Evolutionary conservation across 2,113 vertebrate genomes (phyloP).

Genomic region (Typhlomys cinereus): DNA sequence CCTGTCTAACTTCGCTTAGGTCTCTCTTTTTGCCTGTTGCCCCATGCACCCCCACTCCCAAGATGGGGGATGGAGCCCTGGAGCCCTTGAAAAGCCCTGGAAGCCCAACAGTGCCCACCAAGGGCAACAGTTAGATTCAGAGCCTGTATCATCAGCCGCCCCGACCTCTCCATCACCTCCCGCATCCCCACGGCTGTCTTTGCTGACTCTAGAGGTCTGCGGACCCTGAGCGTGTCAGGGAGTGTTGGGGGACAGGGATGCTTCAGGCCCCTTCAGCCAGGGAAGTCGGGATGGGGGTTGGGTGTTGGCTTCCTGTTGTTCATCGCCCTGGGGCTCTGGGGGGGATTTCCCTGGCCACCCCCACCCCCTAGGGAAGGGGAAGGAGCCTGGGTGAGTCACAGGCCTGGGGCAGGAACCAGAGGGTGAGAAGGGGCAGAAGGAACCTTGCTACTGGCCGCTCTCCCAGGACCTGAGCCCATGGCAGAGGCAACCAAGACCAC

Average conservation of each 20-base stretch:
- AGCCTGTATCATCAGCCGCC: background rate
- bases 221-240: background rate
- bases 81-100: background rate
- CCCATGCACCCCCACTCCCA: background rate
- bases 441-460: background rate
- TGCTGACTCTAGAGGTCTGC: background rate
- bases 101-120: background rate
- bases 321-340: conserved; percentile 78
- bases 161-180: background rate
- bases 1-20: background rate
- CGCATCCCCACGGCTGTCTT: background rate
- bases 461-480: background rate
- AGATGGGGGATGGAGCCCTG: background rate
- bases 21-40: background rate
- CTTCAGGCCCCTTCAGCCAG: conserved; percentile 63
- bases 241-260: conserved; percentile 37
- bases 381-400: conserved; percentile 74
- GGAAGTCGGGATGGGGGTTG: conserved; percentile 80
- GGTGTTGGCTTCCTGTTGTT: conserved; percentile 80
- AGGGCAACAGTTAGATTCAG: background rate
- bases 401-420: conserved; percentile 63
- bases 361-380: conserved; percentile 79
- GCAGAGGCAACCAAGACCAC: background rate
- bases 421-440: conserved; percentile 74
- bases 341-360: conserved; percentile 81